phyloP scores from a whole-genome alignment of 1,140 invertebrate genomes.

The Watersipora subatra region DNA sequence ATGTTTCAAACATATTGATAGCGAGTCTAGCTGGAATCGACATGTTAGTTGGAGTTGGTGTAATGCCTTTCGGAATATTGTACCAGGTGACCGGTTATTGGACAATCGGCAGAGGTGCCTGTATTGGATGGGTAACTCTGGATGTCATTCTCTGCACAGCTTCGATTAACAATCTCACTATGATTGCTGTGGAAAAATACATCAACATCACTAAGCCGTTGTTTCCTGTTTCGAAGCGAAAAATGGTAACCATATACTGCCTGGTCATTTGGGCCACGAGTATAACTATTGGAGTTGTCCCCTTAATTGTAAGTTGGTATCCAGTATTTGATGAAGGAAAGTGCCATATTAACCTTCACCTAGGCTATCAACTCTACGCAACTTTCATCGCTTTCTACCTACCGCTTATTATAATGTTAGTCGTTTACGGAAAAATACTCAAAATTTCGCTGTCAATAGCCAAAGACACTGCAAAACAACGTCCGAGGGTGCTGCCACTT shows the following conservation, averaged over 20 bases:
- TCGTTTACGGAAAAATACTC: slow-evolving; percentile 52
- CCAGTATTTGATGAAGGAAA: slow-evolving; percentile 3
- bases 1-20: slow-evolving; percentile 66
- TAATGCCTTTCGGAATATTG: slow-evolving; percentile 51
- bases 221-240: slow-evolving; percentile 43
- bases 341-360: slow-evolving; percentile 29
- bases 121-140: slow-evolving; percentile 43
- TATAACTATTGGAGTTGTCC: not conserved
- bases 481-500: too few species aligned
- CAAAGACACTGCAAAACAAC: not conserved
- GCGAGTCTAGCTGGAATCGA: slow-evolving; percentile 58
- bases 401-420: slow-evolving; percentile 37
- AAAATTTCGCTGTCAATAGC: slow-evolving; percentile 48
- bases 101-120: slow-evolving; percentile 39
- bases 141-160: slow-evolving; percentile 46
- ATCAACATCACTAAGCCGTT: slow-evolving; percentile 45
- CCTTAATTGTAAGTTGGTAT: not conserved
- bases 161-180: slow-evolving; percentile 45
- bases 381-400: slow-evolving; percentile 41
- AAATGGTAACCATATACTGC: not conserved
- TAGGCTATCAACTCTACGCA: slow-evolving; percentile 39
- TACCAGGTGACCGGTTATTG: slow-evolving; percentile 31
- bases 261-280: not conserved
- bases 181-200: slow-evolving; percentile 46
- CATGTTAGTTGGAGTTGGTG: slow-evolving; percentile 55